Conservation (phyloP, 2,888 invertebrate genomes). For the Chrysodeixis includens region DNA sequence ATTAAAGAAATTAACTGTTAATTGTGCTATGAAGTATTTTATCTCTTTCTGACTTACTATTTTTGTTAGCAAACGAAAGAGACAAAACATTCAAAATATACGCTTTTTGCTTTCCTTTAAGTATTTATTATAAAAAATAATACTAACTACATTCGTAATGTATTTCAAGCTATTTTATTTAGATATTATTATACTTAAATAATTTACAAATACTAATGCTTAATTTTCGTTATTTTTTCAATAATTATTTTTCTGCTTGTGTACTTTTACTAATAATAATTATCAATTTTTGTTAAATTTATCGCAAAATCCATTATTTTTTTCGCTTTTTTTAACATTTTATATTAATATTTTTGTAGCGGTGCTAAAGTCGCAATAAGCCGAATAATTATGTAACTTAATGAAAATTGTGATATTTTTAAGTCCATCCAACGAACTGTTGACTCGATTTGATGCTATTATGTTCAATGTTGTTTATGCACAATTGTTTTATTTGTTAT, state of each 20-base stretch:
- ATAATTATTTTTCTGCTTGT: no score
- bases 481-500: conserved; percentile 50
- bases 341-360: not conserved
- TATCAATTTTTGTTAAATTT: not conserved
- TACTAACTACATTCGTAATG: no score
- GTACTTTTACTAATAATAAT: no score
- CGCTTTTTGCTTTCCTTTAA: no score
- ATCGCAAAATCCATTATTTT: not conserved
- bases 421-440: conserved; percentile 72
- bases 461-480: conserved; percentile 52
- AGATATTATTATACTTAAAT: no score
- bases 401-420: conserved; percentile 69
- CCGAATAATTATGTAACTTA: conserved; percentile 30
- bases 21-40: not conserved
- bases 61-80: no score
- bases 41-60: not conserved
- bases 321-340: not conserved
- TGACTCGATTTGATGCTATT: conserved; percentile 59
- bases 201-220: no score
- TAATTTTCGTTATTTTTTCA: no score
- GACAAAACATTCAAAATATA: no score
- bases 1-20: not conserved
- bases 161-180: no score
- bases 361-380: conserved; percentile 11
- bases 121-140: no score